These are phyloP conservation scores for Blennius ocellaris DNA, from an alignment of 2,113 vertebrate genomes.

Conservation along the genomic window DNA sequence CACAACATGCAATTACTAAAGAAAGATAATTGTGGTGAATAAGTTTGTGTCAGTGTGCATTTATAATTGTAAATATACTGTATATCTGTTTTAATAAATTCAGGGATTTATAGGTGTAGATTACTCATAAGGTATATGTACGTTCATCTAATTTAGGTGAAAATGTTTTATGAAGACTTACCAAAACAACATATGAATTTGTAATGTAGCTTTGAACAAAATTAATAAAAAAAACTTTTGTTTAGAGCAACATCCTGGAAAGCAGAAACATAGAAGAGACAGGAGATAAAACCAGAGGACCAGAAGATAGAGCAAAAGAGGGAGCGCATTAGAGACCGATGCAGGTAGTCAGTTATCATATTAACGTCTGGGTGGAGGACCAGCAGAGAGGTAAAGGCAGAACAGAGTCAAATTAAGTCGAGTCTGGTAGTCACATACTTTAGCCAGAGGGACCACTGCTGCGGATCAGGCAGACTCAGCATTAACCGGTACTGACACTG, in stretches of 20 bases:
- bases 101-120: slow-evolving; percentile 64
- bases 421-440: slow-evolving; percentile 30
- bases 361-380: slow-evolving; percentile 35
- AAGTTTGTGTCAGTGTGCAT: background rate
- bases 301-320: background rate
- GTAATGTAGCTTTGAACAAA: background rate
- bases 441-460: slow-evolving; percentile 39
- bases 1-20: too few relatives aligned
- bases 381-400: slow-evolving; percentile 49
- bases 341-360: slow-evolving; percentile 32
- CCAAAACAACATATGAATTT: background rate
- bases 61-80: slow-evolving; percentile 37
- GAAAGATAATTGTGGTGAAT: background rate
- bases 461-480: slow-evolving; percentile 44
- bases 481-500: slow-evolving; percentile 59
- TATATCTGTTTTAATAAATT: slow-evolving; percentile 69
- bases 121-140: background rate
- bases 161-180: too few relatives aligned
- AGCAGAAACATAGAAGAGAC: background rate
- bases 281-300: slow-evolving; percentile 4
- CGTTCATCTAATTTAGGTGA: too few relatives aligned
- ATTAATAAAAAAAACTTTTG: background rate
- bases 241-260: background rate
- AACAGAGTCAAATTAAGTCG: slow-evolving; percentile 32
- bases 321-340: slow-evolving; percentile 27